Evolutionary conservation across 2,888 invertebrate genomes (phyloP), one percentile per base, ranked within the genome.

Genomic region (Craniophora ligustri): DNA sequence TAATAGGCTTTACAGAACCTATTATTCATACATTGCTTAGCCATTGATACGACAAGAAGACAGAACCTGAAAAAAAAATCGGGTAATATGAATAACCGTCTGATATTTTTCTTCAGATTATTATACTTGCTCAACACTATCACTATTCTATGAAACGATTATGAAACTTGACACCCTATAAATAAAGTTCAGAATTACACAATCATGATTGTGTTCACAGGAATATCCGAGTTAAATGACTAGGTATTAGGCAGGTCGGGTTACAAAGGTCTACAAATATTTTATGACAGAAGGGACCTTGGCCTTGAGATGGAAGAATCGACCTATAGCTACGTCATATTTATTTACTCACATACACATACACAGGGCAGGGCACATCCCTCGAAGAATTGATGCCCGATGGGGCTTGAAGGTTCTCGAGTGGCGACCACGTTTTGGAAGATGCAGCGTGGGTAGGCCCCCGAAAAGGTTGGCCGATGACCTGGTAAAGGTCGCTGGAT

Each of bases 261-360:
- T 69, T 69, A 51, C 34, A 56, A 51, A 72, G 61, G 45, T 69
- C 55, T 41, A 53, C 53, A 41, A 56, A 42, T 38, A 23, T 49
- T 59, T 51, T 51, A 39, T 44, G 44, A 47, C 46, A 30, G 15
- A 28, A n/a, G 21, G 7, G 28, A 35, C 35, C 34, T 47, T 49
- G 51, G 32, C 42, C 19, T 16, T 49, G 51, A 56, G 44, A 59
- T 30, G 2, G 6, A 7, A n/a, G 14, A 10, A 38, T 34, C n/a
- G n/a, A n/a, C n/a, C 42, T 50, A 10, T 11, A n/a, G 3, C 8
- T 19, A 13, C 8, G n/a, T 7, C 2, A 19, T 14, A 7, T 35
- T 28, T 41, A n/a, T 54, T 2, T 21, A 3, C 1, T 23, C 4
- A 26, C 18, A 15, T 49, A 34, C 3, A 26, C 14, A 14, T n/a